phyloP scores from a whole-genome alignment of 2,888 invertebrate species.

The Harpalus rufipes region DNA sequence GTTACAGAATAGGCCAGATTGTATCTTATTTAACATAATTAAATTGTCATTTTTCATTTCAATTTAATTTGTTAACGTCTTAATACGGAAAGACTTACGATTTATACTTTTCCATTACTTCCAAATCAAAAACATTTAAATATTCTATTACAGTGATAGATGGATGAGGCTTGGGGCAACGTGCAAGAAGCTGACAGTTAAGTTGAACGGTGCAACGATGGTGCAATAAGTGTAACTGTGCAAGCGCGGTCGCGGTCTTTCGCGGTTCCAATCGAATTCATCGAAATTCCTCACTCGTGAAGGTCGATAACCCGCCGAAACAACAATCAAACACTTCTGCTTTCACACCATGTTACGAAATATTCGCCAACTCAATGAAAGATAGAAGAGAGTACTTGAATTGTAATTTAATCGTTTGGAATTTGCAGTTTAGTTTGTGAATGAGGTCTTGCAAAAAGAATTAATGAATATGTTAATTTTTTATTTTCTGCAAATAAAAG shows the following conservation, averaged over 20 bases:
- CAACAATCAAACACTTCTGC: slow-evolving; percentile 54
- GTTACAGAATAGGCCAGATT: too few relatives aligned
- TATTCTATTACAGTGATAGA: slow-evolving; percentile 23
- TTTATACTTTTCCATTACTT: slow-evolving; percentile 1
- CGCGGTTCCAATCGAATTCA: slow-evolving; percentile 54
- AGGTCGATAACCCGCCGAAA: slow-evolving; percentile 61
- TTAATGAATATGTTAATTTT: too few relatives aligned
- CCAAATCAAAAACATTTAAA: slow-evolving; percentile 10
- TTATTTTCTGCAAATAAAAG: too few relatives aligned
- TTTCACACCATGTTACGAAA: slow-evolving; percentile 42
- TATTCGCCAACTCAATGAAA: slow-evolving; percentile 4
- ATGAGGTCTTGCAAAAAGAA: too few relatives aligned
- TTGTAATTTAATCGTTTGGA: too few relatives aligned
- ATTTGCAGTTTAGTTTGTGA: too few relatives aligned
- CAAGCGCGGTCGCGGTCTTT: slow-evolving; percentile 10
- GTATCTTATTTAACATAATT: background rate
- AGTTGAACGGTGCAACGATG: slow-evolving; percentile 16
- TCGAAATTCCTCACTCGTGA: slow-evolving; percentile 38
- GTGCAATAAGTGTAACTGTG: slow-evolving; percentile 60
- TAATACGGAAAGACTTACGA: background rate
- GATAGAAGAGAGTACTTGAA: background rate
- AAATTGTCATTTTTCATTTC: background rate
- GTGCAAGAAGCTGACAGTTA: background rate
- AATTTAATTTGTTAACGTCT: background rate
- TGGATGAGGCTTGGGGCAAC: background rate